Conservation (phyloP, 92 coral and sea anemone genomes). For the Parazoanthus darwini region DNA sequence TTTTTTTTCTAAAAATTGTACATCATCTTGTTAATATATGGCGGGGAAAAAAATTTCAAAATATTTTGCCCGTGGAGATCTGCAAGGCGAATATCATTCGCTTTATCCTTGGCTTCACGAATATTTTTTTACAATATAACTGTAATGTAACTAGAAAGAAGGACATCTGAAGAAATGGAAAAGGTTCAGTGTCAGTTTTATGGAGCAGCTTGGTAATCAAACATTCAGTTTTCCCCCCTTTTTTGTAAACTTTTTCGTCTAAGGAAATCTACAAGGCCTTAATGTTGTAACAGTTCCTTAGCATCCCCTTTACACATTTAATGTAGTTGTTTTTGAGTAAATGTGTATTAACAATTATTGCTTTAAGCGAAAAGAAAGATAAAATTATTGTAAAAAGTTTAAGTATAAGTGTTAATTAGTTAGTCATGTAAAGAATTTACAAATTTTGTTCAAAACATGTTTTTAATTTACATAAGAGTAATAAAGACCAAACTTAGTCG, state of each 20-base stretch:
- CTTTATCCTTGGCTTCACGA: constrained; percentile 59
- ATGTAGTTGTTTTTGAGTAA: too few species aligned
- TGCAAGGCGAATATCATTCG: constrained; percentile 39
- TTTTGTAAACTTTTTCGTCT: not conserved
- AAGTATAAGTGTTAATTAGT: not conserved
- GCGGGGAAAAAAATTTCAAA: too few species aligned
- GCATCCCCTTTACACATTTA: too few species aligned
- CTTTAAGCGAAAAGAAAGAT: not conserved
- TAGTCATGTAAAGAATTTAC: not conserved
- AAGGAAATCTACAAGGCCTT: too few species aligned
- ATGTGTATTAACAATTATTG: not conserved
- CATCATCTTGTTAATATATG: too few species aligned
- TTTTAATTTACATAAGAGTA: not conserved
- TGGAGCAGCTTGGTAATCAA: not conserved
- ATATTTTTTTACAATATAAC: constrained; percentile 62
- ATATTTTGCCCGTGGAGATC: too few species aligned
- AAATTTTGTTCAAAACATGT: not conserved
- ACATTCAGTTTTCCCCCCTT: too few species aligned
- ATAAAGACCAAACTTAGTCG: too few species aligned
- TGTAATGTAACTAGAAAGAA: constrained; percentile 44
- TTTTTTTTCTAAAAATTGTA: too few species aligned
- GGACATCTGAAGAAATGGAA: constrained; percentile 1
- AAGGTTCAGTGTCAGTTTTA: not conserved
- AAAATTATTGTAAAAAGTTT: not conserved
- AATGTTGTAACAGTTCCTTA: too few species aligned